phyloP scores from a whole-genome alignment of 2,113 vertebrate genomes.

The Xiphophorus hellerii region DNA sequence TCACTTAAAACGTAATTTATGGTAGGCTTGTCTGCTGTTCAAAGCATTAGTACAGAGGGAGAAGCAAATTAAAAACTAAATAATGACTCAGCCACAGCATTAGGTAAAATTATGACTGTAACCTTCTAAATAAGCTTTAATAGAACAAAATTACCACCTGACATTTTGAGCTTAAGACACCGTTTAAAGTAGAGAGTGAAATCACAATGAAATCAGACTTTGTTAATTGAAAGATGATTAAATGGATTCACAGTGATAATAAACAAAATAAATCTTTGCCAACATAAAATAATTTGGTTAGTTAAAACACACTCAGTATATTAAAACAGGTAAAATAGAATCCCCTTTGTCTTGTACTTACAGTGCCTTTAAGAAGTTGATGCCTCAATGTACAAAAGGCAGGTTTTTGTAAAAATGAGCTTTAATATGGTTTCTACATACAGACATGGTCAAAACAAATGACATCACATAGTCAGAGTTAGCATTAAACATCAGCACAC shows the following conservation, averaged over 20 bases:
- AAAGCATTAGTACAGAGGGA: background rate
- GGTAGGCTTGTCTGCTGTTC: background rate
- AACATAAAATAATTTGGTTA: background rate
- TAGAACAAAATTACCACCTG: background rate
- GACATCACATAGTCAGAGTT: slow-evolving; percentile 41
- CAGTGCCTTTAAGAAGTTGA: background rate
- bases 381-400: background rate
- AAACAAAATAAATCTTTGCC: background rate
- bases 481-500: slow-evolving; percentile 23
- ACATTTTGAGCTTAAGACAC: background rate
- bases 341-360: background rate
- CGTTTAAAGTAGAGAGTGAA: background rate
- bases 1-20: slow-evolving; percentile 7
- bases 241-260: background rate
- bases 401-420: background rate
- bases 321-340: background rate
- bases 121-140: background rate
- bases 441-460: slow-evolving; percentile 58
- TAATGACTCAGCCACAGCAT: background rate
- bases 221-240: background rate
- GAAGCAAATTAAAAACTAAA: slow-evolving; percentile 4
- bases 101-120: background rate
- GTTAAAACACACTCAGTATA: background rate
- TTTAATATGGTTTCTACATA: slow-evolving; percentile 25
- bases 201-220: background rate